These are phyloP conservation scores for Neodiprion virginianus DNA, from an alignment of 1,140 invertebrate genomes.

Conservation along the genomic window DNA sequence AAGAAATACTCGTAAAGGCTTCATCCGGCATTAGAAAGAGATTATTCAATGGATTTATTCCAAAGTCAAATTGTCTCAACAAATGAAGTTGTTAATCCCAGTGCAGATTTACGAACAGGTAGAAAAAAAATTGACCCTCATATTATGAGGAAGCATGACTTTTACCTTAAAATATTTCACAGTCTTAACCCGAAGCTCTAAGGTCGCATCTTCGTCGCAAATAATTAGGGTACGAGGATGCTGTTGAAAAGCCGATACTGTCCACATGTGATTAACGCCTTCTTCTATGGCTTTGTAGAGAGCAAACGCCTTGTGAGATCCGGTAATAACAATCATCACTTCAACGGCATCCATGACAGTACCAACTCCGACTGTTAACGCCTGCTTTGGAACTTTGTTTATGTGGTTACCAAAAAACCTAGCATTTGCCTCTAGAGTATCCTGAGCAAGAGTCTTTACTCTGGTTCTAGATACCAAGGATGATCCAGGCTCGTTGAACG, in stretches of 20 bases:
- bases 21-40: too few species aligned
- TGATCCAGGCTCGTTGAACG: constrained; percentile 98
- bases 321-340: constrained; percentile 98
- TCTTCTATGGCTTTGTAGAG: constrained; percentile 96
- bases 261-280: constrained; percentile 99
- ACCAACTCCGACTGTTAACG: constrained; percentile 96
- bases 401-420: constrained; percentile 97
- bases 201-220: constrained; percentile 97
- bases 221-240: constrained; percentile 91
- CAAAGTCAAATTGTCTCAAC: not conserved
- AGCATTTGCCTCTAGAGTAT: constrained; percentile 96
- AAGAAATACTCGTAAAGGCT: constrained; percentile 19
- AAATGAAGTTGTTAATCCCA: too few species aligned
- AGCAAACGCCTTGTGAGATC: constrained; percentile 96
- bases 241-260: constrained; percentile 97
- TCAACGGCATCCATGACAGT: constrained; percentile 99
- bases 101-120: not conserved
- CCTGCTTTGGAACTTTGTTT: constrained; percentile 88
- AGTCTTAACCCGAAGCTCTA: constrained; percentile 96
- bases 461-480: constrained; percentile 93
- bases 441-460: constrained; percentile 95
- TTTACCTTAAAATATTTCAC: constrained; percentile 98
- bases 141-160: not conserved
- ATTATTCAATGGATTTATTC: constrained; percentile 9
- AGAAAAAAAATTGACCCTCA: constrained; percentile 20